phyloP scores from a whole-genome alignment of 1,140 invertebrate genomes.

The Philopotamus ludificatus region DNA sequence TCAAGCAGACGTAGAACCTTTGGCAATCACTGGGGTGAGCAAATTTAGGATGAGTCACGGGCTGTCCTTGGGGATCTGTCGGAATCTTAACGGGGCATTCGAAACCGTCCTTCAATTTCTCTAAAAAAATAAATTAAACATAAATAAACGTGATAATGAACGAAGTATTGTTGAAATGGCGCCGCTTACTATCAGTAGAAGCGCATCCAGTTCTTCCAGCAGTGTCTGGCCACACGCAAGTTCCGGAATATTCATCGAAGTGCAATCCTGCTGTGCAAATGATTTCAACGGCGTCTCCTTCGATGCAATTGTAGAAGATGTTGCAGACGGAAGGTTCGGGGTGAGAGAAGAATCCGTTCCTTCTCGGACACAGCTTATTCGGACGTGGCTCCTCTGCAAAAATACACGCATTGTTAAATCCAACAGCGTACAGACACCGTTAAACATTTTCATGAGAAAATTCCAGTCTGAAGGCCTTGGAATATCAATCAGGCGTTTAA shows the following conservation, averaged over 20 bases:
- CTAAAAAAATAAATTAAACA: conserved; percentile 45
- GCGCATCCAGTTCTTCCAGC: conserved; percentile 74
- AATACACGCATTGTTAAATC: background rate
- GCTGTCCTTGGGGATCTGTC: conserved; percentile 67
- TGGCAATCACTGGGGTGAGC: conserved; percentile 84
- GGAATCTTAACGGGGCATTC: conserved; percentile 70
- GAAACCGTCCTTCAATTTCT: conserved; percentile 77
- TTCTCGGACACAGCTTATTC: conserved; percentile 71
- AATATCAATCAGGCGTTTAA: too few species aligned
- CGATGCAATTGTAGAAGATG: conserved; percentile 86
- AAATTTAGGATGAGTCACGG: conserved; percentile 82
- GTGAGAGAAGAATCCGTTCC: conserved; percentile 87
- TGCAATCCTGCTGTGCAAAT: conserved; percentile 82
- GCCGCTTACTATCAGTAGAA: conserved; percentile 51
- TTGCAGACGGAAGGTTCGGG: conserved; percentile 78
- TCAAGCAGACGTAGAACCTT: conserved; percentile 86
- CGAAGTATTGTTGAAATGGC: background rate
- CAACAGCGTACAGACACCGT: too few species aligned
- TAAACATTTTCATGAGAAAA: too few species aligned
- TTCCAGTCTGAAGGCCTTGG: too few species aligned
- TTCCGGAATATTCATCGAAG: conserved; percentile 83
- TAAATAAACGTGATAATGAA: conserved; percentile 4
- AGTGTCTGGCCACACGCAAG: conserved; percentile 84
- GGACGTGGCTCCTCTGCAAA: conserved; percentile 71
- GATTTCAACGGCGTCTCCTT: conserved; percentile 76